A percentile compares a stretch with the other conserved stretches of the same genome.
These are phyloP conservation scores for Chelidonichthys spinosus DNA, from an alignment of 2,797 vertebrate species.

Conservation along the genomic window DNA sequence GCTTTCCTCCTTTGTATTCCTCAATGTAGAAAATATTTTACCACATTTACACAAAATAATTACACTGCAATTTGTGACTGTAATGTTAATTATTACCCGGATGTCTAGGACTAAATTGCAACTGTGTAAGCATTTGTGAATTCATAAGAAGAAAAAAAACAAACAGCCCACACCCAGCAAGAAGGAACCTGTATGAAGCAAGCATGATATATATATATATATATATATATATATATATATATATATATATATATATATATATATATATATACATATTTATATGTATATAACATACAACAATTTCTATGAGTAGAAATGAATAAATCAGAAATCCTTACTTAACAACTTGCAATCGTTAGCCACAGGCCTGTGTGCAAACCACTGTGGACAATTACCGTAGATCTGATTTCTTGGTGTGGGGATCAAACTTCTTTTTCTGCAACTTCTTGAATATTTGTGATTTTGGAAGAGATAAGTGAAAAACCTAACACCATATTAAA, in stretches of 20 bases:
- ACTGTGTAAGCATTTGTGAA: neutral
- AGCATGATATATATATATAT: too few relatives aligned
- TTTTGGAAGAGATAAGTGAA: neutral
- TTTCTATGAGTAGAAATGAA: too few relatives aligned
- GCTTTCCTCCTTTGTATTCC: too few relatives aligned
- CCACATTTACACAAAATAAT: neutral
- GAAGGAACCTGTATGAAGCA: neutral
- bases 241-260: too few relatives aligned
- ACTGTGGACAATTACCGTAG: conserved; percentile 30
- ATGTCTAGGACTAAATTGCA: neutral
- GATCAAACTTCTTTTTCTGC: neutral
- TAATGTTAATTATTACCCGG: neutral
- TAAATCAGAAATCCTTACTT: neutral
- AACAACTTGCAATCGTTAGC: conserved; percentile 14
- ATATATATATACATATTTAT: too few relatives aligned
- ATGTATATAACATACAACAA: too few relatives aligned
- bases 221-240: too few relatives aligned
- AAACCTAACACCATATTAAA: neutral
- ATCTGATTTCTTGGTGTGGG: conserved; percentile 5
- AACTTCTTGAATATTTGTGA: neutral
- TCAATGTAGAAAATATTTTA: neutral
- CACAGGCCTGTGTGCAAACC: conserved; percentile 30
- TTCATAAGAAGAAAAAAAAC: conserved; percentile 9
- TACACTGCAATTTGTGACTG: neutral
- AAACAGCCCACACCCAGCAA: neutral